Evolutionary conservation across 2,797 vertebrate species (phyloP), one percentile per base, ranked within the genome.

Genomic region (Anabacerthia variegaticeps): DNA sequence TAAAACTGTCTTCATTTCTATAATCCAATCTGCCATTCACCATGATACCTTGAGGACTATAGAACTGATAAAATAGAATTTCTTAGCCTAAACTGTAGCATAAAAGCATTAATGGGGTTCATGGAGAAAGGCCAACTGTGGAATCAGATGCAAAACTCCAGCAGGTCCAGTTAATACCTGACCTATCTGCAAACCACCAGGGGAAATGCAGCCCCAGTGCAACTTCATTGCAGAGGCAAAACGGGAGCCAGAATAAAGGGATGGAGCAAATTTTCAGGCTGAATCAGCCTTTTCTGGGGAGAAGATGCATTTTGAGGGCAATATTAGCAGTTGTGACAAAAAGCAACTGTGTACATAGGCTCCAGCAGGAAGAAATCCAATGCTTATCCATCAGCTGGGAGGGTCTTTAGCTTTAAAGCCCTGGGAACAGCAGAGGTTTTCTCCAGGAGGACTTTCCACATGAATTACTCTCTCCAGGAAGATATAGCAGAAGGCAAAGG

Each of bases 101-200:
- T 89, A 87, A 95, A 92, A 89, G 88, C 77, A 63, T 39, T 95
- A 96, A 96, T 90, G 83, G 88, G 41, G 44, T 89, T 68, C 37
- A 34, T 85, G 90, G 92, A 97, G 83, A 87, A 80, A 14, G 83
- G 93, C 84, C 92, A 96, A 6, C 13, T 28, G 44, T 51, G 71
- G 85, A 85, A 80, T 7, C 28, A 83, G 49, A 68, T 4, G 2
- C 83, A 52, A 79, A 75, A 55, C 32, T 52, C 41, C 62, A 17
- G 14, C 1, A 6, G 21, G 55, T 30, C 27, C 10, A 6, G 51
- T 72, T 55, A 86, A 89, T 49, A 90, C 46, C 52, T 37, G 71
- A 62, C 83, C 41, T 76, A 39, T 39, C 72, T 66, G 88, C 1
- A 19, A 67, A 82, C 65, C 77, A n/a, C 43, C 0, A 0, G 27